Evolutionary conservation across 1,140 invertebrate genomes (phyloP).

Genomic region (Gonatopus flavifemur): DNA sequence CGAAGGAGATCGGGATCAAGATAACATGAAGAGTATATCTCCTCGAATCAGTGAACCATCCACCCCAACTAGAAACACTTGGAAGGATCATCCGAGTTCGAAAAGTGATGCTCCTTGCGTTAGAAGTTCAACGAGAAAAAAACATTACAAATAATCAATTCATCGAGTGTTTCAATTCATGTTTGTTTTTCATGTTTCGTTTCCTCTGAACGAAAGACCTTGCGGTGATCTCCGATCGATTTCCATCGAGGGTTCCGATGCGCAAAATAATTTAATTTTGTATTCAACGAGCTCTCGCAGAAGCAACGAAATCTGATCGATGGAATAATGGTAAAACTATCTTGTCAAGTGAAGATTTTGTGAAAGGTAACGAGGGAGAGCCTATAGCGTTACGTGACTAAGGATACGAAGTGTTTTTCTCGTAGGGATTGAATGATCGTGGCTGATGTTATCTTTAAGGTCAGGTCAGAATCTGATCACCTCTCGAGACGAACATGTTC

Average conservation of each 20-base stretch:
- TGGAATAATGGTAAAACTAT: no score
- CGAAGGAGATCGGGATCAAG: constrained; percentile 47
- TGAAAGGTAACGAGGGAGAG: no score
- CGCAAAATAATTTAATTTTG: no score
- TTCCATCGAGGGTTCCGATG: no score
- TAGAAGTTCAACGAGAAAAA: constrained; percentile 35
- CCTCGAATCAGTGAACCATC: constrained; percentile 21
- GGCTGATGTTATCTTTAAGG: not conserved
- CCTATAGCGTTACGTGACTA: no score
- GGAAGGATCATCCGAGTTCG: constrained; percentile 18
- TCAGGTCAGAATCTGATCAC: constrained; percentile 7
- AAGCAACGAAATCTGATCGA: no score
- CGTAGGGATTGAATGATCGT: not conserved
- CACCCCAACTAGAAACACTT: constrained; percentile 18
- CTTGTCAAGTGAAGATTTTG: no score
- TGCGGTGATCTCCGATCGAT: no score
- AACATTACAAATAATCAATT: constrained; percentile 34
- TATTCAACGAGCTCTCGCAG: no score
- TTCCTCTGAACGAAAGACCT: no score
- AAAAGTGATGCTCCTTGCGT: constrained; percentile 32
- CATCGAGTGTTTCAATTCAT: not conserved
- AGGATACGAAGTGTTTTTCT: not conserved
- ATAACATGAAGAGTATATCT: constrained; percentile 1
- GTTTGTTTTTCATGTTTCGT: constrained; percentile 8
- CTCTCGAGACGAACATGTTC: constrained; percentile 13